Conservation (phyloP, 2,888 invertebrate species). For the Rugalucina vietnamica region DNA sequence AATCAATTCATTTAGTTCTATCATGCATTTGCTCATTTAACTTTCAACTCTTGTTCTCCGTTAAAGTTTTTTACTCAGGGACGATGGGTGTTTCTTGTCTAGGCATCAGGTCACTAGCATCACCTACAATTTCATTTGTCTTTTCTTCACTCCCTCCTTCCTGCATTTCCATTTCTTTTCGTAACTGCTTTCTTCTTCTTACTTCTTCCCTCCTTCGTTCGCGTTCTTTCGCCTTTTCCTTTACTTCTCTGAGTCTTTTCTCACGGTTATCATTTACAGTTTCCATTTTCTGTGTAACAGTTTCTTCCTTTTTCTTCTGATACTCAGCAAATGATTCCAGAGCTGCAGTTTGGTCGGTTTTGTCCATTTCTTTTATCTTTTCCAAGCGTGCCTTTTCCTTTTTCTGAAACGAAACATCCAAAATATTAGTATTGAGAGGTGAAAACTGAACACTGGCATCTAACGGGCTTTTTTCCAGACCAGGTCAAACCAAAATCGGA, state of each 20-base stretch:
- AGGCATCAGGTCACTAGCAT: constrained; percentile 46
- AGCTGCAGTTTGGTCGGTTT: constrained; percentile 73
- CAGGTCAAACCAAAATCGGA: no score
- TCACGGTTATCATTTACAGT: constrained; percentile 75
- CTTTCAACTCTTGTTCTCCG: no score
- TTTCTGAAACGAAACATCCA: constrained; percentile 65
- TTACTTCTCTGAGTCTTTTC: constrained; percentile 72
- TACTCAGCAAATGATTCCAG: constrained; percentile 74
- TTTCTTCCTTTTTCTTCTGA: constrained; percentile 74
- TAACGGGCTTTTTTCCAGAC: no score
- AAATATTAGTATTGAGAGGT: no score
- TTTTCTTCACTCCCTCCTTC: constrained; percentile 45
- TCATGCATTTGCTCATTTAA: no score
- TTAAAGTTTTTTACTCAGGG: constrained; percentile 53
- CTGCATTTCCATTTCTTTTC: constrained; percentile 67
- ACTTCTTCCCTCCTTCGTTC: constrained; percentile 78
- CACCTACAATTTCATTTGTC: constrained; percentile 44
- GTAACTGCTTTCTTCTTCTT: constrained; percentile 72
- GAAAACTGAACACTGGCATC: no score
- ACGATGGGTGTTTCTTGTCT: constrained; percentile 55
- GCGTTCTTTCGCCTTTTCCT: constrained; percentile 74
- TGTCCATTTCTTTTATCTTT: constrained; percentile 76
- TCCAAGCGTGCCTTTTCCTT: constrained; percentile 78
- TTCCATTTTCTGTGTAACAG: constrained; percentile 74
- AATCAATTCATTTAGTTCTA: no score